Conservation (phyloP, 2,113 vertebrate species). For the Dromas ardeola region DNA sequence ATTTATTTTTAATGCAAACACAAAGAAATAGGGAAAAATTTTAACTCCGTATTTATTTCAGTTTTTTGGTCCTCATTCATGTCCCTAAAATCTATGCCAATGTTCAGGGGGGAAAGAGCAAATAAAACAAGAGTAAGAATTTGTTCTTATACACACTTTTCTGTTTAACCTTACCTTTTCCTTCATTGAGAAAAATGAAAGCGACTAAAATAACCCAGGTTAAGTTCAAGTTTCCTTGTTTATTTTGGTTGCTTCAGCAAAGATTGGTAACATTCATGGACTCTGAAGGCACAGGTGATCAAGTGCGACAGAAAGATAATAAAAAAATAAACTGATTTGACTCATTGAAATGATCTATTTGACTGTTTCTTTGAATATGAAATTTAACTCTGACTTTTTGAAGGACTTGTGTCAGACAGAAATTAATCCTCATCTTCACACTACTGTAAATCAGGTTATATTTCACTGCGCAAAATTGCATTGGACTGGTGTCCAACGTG, state of each 20-base stretch:
- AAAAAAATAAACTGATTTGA: neutral
- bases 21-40: neutral
- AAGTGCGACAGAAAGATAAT: neutral
- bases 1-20: neutral
- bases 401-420: neutral
- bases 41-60: neutral
- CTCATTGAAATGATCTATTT: neutral
- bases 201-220: neutral
- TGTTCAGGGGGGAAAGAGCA: neutral
- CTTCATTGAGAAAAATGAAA: neutral
- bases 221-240: neutral
- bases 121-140: neutral
- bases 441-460: neutral
- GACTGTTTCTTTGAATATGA: neutral
- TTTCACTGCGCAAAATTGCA: neutral
- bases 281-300: neutral
- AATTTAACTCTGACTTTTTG: neutral
- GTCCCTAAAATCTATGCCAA: neutral
- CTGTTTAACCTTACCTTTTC: neutral
- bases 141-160: neutral
- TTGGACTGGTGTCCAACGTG: neutral
- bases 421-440: neutral
- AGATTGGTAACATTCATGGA: neutral
- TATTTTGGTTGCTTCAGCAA: neutral
- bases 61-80: neutral